phyloP scores from a whole-genome alignment of 2,888 invertebrate species.

The Rhagonycha lutea region DNA sequence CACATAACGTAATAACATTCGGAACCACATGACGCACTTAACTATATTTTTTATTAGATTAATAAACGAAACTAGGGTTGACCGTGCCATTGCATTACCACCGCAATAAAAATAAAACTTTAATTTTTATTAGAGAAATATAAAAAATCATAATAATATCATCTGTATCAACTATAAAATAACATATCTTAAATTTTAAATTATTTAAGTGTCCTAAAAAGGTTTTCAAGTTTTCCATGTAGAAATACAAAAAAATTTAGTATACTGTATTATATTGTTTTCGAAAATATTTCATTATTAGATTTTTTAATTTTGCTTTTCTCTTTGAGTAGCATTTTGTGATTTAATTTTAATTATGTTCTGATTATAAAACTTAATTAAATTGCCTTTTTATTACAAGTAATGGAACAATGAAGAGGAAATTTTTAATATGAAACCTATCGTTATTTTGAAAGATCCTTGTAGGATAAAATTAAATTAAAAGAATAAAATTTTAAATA shows the following conservation, averaged over 20 bases:
- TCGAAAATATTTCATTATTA: neutral
- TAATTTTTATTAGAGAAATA: neutral
- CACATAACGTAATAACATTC: neutral
- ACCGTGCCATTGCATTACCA: neutral
- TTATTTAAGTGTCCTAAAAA: neutral
- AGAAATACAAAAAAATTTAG: neutral
- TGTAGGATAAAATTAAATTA: too few species aligned
- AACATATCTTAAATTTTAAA: neutral
- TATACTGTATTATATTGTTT: too few species aligned
- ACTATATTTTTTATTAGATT: neutral
- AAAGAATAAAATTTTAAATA: too few species aligned
- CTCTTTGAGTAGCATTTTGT: neutral
- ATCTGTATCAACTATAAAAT: neutral
- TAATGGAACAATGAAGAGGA: neutral
- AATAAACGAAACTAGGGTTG: neutral
- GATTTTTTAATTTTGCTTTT: neutral
- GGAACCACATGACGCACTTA: neutral
- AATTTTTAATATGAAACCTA: neutral
- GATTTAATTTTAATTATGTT: neutral
- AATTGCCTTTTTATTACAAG: neutral
- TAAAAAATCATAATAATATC: neutral
- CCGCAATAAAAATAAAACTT: neutral
- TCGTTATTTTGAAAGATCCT: too few species aligned
- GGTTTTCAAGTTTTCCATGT: neutral
- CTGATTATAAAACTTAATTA: neutral